These are phyloP conservation scores for Xenops minutus DNA, from an alignment of 2,797 vertebrate species.

Conservation along the genomic window DNA sequence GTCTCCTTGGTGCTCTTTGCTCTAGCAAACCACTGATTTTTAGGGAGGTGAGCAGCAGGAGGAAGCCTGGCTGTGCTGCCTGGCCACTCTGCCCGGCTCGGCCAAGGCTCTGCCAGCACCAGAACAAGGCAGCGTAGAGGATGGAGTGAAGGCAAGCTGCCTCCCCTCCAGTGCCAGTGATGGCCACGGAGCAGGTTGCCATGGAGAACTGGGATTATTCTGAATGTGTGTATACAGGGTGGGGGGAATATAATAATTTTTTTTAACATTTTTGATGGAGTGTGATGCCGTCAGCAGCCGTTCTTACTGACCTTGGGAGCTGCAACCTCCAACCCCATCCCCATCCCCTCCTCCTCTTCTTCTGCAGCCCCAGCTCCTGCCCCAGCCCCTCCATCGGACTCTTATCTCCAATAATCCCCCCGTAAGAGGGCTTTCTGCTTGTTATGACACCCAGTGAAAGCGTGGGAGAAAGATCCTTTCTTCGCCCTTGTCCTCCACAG, in stretches of 20 bases:
- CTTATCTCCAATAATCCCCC: constrained; percentile 73
- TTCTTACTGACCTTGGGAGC: background rate
- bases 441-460: constrained; percentile 80
- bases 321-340: background rate
- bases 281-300: accelerated
- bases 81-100: accelerated
- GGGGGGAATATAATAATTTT: background rate
- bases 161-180: background rate
- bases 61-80: background rate
- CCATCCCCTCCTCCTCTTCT: background rate
- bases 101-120: background rate
- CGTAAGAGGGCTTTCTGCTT: constrained; percentile 77
- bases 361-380: background rate
- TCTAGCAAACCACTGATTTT: background rate
- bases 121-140: background rate
- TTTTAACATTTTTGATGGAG: background rate
- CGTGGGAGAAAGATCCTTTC: constrained; percentile 70
- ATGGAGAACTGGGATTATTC: constrained; percentile 53
- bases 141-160: background rate
- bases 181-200: constrained; percentile 28
- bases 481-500: constrained; percentile 65
- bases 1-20: accelerated
- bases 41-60: accelerated
- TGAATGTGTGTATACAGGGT: background rate
- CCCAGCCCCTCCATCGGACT: constrained; percentile 49